Conservation (phyloP, 2,888 invertebrate genomes). For the Actias luna region DNA sequence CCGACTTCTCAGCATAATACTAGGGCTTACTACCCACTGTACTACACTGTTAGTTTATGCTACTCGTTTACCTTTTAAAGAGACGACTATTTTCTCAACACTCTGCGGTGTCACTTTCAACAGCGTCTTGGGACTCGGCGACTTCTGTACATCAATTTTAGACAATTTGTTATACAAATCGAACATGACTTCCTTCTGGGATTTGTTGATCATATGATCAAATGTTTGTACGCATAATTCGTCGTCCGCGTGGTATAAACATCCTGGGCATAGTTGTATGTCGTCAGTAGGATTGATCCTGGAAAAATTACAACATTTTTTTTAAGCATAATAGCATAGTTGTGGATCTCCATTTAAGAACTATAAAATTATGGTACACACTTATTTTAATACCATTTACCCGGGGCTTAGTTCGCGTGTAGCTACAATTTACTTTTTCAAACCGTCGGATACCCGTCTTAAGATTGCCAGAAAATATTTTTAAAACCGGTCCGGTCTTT, state of each 20-base stretch:
- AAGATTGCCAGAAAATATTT: too few relatives aligned
- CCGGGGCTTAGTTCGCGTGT: too few relatives aligned
- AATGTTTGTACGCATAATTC: conserved; percentile 65
- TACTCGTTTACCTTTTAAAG: conserved; percentile 58
- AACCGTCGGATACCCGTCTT: too few relatives aligned
- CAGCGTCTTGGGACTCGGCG: conserved; percentile 67
- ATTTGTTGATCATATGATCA: conserved; percentile 75
- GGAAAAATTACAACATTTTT: neutral
- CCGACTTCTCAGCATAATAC: too few relatives aligned
- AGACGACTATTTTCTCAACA: conserved; percentile 69
- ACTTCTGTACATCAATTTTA: conserved; percentile 66
- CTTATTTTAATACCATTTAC: too few relatives aligned
- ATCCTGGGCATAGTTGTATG: conserved; percentile 65
- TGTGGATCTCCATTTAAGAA: too few relatives aligned
- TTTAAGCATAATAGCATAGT: too few relatives aligned
- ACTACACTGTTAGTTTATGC: too few relatives aligned
- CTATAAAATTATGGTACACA: too few relatives aligned
- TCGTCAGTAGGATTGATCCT: conserved; percentile 54
- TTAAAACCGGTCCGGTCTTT: too few relatives aligned
- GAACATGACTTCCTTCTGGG: conserved; percentile 77
- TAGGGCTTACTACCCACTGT: too few relatives aligned
- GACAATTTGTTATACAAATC: conserved; percentile 74
- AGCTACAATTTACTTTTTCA: too few relatives aligned
- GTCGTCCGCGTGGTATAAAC: conserved; percentile 62
- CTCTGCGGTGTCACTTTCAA: conserved; percentile 74